phyloP scores from a whole-genome alignment of 1,140 invertebrate species.

The Drosophila eugracilis region DNA sequence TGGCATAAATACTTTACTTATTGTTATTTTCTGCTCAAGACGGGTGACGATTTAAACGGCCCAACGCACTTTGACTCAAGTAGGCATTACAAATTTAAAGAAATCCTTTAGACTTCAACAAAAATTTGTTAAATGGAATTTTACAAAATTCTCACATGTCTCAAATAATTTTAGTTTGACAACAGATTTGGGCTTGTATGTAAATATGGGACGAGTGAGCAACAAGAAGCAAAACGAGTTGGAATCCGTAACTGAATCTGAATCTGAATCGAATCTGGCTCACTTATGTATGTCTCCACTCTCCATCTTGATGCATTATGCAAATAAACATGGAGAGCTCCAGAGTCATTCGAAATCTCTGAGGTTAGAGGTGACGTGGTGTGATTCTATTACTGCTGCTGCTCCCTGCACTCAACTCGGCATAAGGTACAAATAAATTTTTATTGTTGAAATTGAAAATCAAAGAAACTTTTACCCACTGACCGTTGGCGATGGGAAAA shows the following conservation, averaged over 20 bases:
- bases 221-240: constrained; percentile 25
- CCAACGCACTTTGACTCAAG: constrained; percentile 3
- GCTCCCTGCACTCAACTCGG: constrained; percentile 66
- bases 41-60: constrained; percentile 8
- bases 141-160: constrained; percentile 37
- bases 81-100: constrained; percentile 23
- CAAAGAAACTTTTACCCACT: constrained; percentile 46
- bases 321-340: constrained; percentile 56
- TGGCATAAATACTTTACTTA: constrained; percentile 7
- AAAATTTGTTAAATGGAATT: constrained; percentile 35
- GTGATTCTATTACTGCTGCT: constrained; percentile 42
- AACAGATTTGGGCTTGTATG: constrained; percentile 52
- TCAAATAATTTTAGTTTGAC: constrained; percentile 46
- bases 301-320: constrained; percentile 49
- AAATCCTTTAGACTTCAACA: not conserved
- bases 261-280: constrained; percentile 8
- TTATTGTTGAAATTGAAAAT: constrained; percentile 81
- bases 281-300: constrained; percentile 50
- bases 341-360: constrained; percentile 38
- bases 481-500: not conserved
- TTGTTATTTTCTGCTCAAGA: not conserved
- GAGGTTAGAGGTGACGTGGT: constrained; percentile 8
- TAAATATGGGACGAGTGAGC: constrained; percentile 43
- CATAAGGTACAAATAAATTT: constrained; percentile 78
- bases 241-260: constrained; percentile 23